Base-by-base conservation (phyloP, 2,888 invertebrate genomes). In the Clunio marinus region DNA sequence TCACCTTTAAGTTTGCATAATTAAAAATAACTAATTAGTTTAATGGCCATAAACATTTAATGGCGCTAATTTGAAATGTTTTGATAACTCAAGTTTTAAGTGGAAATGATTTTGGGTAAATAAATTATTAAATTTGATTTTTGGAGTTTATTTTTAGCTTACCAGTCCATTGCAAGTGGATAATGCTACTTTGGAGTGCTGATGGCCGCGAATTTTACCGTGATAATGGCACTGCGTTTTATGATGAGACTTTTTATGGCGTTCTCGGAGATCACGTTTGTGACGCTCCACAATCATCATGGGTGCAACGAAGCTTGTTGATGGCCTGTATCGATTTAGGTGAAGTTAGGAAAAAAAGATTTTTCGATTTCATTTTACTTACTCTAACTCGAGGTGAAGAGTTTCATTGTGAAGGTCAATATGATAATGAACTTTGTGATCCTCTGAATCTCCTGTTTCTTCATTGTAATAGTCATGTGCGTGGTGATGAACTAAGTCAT, bases 161-260 rank as follows among this genome's bases (percentile, higher is more conserved):
- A 93, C 93, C 83, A 93, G 80, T 75, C 93, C 93, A 75, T 88
- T 84, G 76, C 93, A 93, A 17, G 91, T 85, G 13, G 91, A 91
- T 69, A 93, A 76, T 17, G 92, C 91, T 63, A 91, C 88, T 71
- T 81, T 83, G 37, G 91, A 91, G 69, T 80, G 79, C 4, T 83
- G 79, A 72, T 89, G 86, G 57, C 88, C 89, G 68, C 85, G 81
- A 70, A 93, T 82, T 72, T 83, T 80, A 72, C 93, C 93, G 69
- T 86, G 86, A 78, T 88, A 92, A 80, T 92, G 92, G 77, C 93
- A 93, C 67, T 82, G 80, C 41, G 82, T 84, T 70, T 84, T 82
- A 62, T 82, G 77, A 25, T 78, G 75, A 70, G 77, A 77, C 55
- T 83, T 82, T 72, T 77, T 79, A 55, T 78, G 76, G 69, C 87